A percentile compares a stretch with the other conserved stretches of the same genome.
These are phyloP conservation scores for Hypolimnas misippus DNA, from an alignment of 2,888 invertebrate genomes.

Conservation along the genomic window DNA sequence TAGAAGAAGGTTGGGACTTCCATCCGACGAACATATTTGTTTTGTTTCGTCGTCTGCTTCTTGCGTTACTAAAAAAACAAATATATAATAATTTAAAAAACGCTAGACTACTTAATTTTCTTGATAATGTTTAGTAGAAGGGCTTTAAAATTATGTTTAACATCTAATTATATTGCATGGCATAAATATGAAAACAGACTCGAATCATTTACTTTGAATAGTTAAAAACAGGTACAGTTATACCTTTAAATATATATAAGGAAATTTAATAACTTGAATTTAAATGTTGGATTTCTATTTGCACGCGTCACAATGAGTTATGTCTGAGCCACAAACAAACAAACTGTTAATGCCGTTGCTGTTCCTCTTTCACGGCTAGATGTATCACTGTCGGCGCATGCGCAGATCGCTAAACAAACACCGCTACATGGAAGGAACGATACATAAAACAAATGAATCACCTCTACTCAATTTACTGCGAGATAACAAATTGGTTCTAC, in stretches of 20 bases:
- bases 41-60: conserved; percentile 85
- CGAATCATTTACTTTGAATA: too few relatives aligned
- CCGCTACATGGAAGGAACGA: neutral
- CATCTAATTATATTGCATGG: too few relatives aligned
- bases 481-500: neutral
- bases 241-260: too few relatives aligned
- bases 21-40: conserved; percentile 80
- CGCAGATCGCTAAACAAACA: conserved; percentile 13
- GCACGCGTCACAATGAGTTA: neutral
- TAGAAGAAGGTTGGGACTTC: conserved; percentile 86
- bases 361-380: neutral
- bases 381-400: conserved; percentile 7
- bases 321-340: neutral
- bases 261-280: too few relatives aligned
- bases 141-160: too few relatives aligned
- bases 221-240: too few relatives aligned
- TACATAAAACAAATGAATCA: conserved; percentile 8
- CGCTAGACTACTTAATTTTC: too few relatives aligned
- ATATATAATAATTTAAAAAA: conserved; percentile 11
- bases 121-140: too few relatives aligned
- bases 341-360: neutral
- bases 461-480: too few relatives aligned
- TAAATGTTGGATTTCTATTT: conserved; percentile 2
- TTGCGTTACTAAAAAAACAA: conserved; percentile 81
- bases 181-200: too few relatives aligned